These are phyloP conservation scores for Ophion obscuratus DNA, from an alignment of 2,888 invertebrate species.

Conservation along the genomic window DNA sequence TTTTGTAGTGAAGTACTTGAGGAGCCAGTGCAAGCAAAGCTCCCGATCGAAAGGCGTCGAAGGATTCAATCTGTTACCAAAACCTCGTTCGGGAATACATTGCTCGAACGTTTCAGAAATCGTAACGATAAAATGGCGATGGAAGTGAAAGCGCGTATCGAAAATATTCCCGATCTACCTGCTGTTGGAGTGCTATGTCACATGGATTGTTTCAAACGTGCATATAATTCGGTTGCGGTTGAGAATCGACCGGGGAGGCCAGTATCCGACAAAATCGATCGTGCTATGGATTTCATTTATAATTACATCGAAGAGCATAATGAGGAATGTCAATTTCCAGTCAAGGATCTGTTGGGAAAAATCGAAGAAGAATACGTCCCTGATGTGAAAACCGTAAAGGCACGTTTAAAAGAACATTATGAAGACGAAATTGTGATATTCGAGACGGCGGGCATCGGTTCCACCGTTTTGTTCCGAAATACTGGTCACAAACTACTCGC, in stretches of 20 bases:
- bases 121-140: not conserved
- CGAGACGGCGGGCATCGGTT: constrained; percentile 11
- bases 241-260: constrained; percentile 16
- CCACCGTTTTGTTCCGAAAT: constrained; percentile 63
- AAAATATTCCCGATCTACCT: constrained; percentile 26
- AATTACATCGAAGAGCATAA: constrained; percentile 28
- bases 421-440: constrained; percentile 63
- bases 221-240: not conserved
- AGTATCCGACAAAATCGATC: not conserved
- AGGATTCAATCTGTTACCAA: not conserved
- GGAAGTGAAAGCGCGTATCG: constrained; percentile 23
- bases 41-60: constrained; percentile 2
- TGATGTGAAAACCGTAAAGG: constrained; percentile 57
- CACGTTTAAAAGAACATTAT: constrained; percentile 59
- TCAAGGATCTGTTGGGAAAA: constrained; percentile 47
- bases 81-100: not conserved
- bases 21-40: not conserved
- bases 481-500: constrained; percentile 61
- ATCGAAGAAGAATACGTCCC: constrained; percentile 55
- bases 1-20: constrained; percentile 10
- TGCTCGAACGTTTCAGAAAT: not conserved
- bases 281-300: constrained; percentile 35
- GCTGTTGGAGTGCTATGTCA: constrained; percentile 54
- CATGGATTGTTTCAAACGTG: constrained; percentile 9
- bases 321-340: constrained; percentile 60